Conservation (phyloP, 2,797 vertebrate species). For the Helarctos malayanus region DNA sequence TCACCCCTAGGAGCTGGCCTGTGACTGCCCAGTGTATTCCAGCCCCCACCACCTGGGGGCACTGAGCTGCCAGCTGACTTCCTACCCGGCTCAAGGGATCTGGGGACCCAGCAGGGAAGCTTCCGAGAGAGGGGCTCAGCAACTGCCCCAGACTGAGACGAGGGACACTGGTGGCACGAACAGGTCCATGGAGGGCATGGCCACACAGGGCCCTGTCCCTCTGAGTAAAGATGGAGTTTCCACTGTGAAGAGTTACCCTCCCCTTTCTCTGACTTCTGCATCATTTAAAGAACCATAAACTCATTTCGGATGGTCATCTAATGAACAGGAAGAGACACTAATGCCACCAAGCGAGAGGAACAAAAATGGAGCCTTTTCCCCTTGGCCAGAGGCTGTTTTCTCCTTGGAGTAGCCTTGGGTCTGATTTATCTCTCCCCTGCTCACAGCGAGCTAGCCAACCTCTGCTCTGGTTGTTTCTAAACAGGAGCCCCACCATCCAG, state of each 20-base stretch:
- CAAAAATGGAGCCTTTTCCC: not conserved
- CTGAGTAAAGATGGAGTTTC: not conserved
- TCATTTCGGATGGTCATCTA: not conserved
- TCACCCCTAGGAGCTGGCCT: not conserved
- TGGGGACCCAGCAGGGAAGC: not conserved
- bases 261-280: not conserved
- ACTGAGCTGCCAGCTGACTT: not conserved
- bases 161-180: not conserved
- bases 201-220: not conserved
- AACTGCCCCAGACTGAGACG: not conserved
- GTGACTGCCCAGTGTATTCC: not conserved
- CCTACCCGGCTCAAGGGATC: not conserved
- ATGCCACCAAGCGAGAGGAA: not conserved
- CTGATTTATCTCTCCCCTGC: not conserved
- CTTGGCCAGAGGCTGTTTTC: not conserved
- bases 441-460: not conserved
- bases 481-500: not conserved
- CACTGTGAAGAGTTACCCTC: not conserved
- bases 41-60: not conserved
- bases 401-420: not conserved
- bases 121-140: not conserved
- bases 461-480: not conserved
- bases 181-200: not conserved
- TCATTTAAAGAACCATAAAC: not conserved
- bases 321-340: not conserved